These are phyloP conservation scores for Macroteleia sp. DNA, from an alignment of 2,888 invertebrate genomes.

Conservation along the genomic window DNA sequence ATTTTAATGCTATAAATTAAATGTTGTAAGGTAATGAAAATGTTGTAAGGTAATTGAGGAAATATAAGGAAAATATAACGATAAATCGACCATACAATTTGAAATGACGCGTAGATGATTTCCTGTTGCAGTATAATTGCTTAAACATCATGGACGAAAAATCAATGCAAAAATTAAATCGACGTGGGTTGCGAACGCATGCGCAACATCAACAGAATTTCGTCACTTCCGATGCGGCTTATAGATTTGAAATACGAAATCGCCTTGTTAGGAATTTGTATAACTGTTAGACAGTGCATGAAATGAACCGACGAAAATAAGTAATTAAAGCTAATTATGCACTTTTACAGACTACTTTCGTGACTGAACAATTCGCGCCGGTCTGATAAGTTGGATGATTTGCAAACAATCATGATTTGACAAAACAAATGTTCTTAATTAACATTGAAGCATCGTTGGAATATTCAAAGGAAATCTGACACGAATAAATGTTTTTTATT, in stretches of 20 bases:
- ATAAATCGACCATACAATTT: not conserved
- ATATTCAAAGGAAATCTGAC: no score
- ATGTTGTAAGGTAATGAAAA: no score
- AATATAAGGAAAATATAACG: not conserved
- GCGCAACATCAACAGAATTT: constrained; percentile 24
- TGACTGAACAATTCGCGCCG: constrained; percentile 16
- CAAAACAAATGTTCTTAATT: constrained; percentile 8
- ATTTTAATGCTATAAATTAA: no score
- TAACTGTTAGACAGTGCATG: constrained; percentile 13
- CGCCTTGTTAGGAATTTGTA: constrained; percentile 5
- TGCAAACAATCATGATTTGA: constrained; percentile 13
- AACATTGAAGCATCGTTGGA: not conserved
- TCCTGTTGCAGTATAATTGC: no score
- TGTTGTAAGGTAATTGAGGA: no score
- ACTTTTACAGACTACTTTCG: constrained; percentile 15
- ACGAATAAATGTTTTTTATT: no score
- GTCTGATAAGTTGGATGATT: constrained; percentile 26
- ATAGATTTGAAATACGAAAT: constrained; percentile 16
- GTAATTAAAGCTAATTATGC: constrained; percentile 24
- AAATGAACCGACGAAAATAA: constrained; percentile 16
- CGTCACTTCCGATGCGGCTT: constrained; percentile 37
- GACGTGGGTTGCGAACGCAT: constrained; percentile 16
- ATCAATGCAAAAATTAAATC: constrained; percentile 13
- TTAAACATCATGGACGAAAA: not conserved
- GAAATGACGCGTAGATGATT: no score